A percentile compares a stretch with the other conserved stretches of the same genome.
These are phyloP conservation scores for Stomatorhinus ivindoensis DNA, from an alignment of 2,113 vertebrate species.

Conservation along the genomic window DNA sequence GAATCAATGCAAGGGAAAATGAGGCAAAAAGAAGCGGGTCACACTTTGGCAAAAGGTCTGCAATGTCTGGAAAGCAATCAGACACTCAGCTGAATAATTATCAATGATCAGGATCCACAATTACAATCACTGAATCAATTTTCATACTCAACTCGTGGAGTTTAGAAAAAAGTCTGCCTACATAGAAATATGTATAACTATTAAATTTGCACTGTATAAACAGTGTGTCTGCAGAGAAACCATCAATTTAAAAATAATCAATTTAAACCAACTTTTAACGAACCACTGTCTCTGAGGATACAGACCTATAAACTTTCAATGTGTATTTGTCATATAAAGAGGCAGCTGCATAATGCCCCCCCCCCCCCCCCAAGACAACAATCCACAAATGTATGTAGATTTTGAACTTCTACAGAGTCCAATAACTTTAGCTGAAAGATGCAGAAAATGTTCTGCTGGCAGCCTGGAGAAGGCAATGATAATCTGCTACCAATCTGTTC, in stretches of 20 bases:
- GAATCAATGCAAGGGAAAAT: neutral
- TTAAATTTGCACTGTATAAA: neutral
- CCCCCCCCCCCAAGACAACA: neutral
- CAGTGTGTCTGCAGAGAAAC: neutral
- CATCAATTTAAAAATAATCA: neutral
- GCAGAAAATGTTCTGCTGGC: neutral
- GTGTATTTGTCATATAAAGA: neutral
- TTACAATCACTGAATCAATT: neutral
- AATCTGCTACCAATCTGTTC: neutral
- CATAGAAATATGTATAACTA: neutral
- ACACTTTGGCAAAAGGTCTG: neutral
- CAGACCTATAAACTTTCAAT: neutral
- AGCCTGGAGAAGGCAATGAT: neutral
- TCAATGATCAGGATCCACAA: neutral
- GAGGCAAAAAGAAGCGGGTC: neutral
- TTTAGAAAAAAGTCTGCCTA: neutral
- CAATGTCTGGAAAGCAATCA: neutral
- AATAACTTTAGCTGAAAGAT: neutral
- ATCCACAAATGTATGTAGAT: neutral
- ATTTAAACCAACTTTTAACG: neutral
- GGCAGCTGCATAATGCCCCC: neutral
- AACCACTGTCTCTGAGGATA: neutral
- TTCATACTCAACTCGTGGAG: neutral
- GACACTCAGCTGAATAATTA: neutral
- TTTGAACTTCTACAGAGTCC: neutral